Conservation (phyloP, 2,888 invertebrate species). For the Himalopsyche anomala region DNA sequence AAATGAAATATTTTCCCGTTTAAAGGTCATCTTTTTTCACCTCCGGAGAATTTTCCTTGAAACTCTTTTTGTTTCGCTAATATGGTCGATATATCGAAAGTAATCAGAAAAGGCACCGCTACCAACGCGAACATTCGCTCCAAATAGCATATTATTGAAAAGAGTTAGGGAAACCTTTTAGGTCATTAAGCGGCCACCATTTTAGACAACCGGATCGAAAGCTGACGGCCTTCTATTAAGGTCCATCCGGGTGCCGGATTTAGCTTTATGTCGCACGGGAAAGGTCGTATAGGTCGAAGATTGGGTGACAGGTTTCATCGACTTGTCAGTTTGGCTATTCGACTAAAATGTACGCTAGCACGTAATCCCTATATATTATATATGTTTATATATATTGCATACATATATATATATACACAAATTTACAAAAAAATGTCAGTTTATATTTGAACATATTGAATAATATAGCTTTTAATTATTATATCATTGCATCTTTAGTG, state of each 20-base stretch:
- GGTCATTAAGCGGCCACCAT: slow-evolving; percentile 3
- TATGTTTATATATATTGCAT: no score
- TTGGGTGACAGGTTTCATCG: slow-evolving; percentile 8
- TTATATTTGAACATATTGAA: no score
- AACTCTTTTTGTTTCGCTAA: background rate
- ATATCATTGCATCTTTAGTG: no score
- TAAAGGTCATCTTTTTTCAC: no score
- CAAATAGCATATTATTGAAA: slow-evolving; percentile 35
- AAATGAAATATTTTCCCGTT: no score
- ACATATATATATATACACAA: no score
- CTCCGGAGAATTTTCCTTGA: no score
- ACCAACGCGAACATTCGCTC: background rate
- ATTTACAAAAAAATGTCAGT: no score
- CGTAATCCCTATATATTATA: no score
- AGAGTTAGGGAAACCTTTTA: slow-evolving; percentile 45
- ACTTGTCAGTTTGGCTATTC: slow-evolving; percentile 6
- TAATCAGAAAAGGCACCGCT: background rate
- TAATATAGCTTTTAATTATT: no score
- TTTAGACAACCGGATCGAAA: background rate
- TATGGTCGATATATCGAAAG: background rate
- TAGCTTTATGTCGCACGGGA: slow-evolving; percentile 15
- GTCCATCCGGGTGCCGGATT: slow-evolving; percentile 16
- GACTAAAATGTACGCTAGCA: no score
- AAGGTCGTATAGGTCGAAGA: slow-evolving; percentile 12
- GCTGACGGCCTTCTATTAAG: slow-evolving; percentile 10